Evolutionary conservation across 2,888 invertebrate species (phyloP).

Genomic region (Eilema sororculum): DNA sequence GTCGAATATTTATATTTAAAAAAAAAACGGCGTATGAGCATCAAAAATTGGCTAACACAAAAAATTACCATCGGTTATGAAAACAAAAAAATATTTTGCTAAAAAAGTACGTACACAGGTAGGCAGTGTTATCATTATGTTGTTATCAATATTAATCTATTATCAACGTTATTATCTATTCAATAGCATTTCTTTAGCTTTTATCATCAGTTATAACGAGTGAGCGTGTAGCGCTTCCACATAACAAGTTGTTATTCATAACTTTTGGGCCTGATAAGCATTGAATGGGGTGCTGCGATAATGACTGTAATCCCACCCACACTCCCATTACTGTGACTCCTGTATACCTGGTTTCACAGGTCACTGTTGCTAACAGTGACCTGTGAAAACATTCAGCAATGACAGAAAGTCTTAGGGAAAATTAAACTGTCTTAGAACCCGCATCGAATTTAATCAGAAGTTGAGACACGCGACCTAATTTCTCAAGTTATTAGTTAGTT

Average conservation of each 20-base stretch:
- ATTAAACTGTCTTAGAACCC: background rate
- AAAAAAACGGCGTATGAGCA: background rate
- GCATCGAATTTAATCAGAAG: background rate
- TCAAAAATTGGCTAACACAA: too few species aligned
- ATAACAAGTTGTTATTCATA: slow-evolving; percentile 47
- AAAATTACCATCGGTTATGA: background rate
- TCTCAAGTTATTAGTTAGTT: background rate
- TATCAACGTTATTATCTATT: slow-evolving; percentile 53
- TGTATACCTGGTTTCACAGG: background rate
- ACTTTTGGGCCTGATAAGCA: slow-evolving; percentile 42
- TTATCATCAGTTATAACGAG: slow-evolving; percentile 47
- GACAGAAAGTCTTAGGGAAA: background rate
- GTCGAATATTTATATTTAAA: too few species aligned
- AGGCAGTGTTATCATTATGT: slow-evolving; percentile 41
- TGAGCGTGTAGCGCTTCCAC: slow-evolving; percentile 29
- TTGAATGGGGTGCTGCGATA: slow-evolving; percentile 2
- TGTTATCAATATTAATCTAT: slow-evolving; percentile 49
- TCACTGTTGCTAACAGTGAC: too few species aligned
- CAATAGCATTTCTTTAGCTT: slow-evolving; percentile 52
- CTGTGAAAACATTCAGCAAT: background rate
- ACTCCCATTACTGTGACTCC: background rate
- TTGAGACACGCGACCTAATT: background rate
- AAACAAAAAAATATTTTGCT: slow-evolving; percentile 1
- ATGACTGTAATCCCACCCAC: background rate
- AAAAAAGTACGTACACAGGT: slow-evolving; percentile 16